A percentile compares a stretch with the other conserved stretches of the same genome.
These are phyloP conservation scores for Micromesistius poutassou DNA, from an alignment of 2,797 vertebrate genomes.

Conservation along the genomic window DNA sequence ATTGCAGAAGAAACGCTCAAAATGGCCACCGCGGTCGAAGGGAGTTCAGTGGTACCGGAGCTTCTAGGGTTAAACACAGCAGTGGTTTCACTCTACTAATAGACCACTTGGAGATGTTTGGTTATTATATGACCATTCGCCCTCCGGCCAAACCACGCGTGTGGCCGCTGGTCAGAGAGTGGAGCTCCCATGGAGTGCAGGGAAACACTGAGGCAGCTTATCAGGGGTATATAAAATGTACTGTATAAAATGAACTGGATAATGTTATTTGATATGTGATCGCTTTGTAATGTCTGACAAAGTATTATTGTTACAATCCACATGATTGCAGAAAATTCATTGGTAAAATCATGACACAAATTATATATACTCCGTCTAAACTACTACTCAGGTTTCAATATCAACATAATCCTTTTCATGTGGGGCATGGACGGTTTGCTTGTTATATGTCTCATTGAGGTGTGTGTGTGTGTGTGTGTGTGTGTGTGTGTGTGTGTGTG, in stretches of 20 bases:
- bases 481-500: neutral
- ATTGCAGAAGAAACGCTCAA: no score
- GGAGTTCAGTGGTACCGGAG: neutral
- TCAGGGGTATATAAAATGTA: neutral
- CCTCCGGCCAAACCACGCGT: no score
- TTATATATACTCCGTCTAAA: neutral
- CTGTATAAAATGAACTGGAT: no score
- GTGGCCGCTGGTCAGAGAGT: neutral
- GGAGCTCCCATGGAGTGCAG: neutral
- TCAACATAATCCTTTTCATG: neutral
- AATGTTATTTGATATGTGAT: neutral
- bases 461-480: constrained; percentile 4
- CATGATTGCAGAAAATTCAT: neutral
- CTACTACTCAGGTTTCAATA: neutral
- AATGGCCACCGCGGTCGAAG: neutral
- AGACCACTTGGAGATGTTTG: no score
- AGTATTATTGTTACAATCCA: neutral
- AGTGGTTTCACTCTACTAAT: no score
- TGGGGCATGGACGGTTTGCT: neutral
- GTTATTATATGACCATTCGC: no score
- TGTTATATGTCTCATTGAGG: neutral
- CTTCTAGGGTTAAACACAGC: no score
- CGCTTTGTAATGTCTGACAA: neutral
- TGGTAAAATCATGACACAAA: neutral
- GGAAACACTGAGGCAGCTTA: neutral